Percentiles rank a stretch among this genome's conserved stretches.
These are phyloP conservation scores for Alaudala cheleensis DNA, from an alignment of 2,113 vertebrate species.

Conservation along the genomic window DNA sequence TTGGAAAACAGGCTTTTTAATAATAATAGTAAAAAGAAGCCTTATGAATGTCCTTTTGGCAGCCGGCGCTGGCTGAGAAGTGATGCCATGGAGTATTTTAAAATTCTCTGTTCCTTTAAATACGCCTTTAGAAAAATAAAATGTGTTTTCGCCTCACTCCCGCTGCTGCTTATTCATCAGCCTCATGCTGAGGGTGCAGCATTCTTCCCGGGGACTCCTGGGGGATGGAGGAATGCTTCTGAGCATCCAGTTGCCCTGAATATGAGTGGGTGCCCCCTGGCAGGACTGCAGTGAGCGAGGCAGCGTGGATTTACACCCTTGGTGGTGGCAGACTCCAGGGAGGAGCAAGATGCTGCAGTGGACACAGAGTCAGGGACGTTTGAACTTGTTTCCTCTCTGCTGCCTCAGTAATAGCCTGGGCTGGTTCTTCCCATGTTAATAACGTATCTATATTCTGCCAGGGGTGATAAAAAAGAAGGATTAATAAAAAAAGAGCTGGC, in stretches of 20 bases:
- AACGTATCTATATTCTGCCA: neutral
- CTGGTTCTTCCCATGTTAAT: neutral
- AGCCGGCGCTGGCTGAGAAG: constrained; percentile 31
- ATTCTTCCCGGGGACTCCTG: neutral
- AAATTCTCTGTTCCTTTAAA: constrained; percentile 16
- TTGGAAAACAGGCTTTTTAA: constrained; percentile 48
- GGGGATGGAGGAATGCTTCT: neutral
- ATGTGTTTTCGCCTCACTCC: neutral
- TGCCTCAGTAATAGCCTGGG: neutral
- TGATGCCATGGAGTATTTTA: constrained; percentile 18
- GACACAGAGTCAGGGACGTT: neutral
- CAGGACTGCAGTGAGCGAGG: neutral
- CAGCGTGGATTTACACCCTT: neutral
- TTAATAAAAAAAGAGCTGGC: neutral
- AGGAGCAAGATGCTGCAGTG: neutral
- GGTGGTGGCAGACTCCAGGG: neutral
- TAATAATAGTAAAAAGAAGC: constrained; percentile 43
- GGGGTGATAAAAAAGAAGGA: neutral
- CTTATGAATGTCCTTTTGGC: constrained; percentile 43
- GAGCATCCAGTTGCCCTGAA: neutral
- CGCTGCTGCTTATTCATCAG: neutral
- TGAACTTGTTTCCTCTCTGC: neutral
- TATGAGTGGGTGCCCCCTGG: neutral
- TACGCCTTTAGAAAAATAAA: neutral
- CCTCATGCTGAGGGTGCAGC: neutral